Evolutionary conservation across 2,113 vertebrate genomes (phyloP), one percentile per base, ranked within the genome.

Genomic region (Nesogale talazaci): DNA sequence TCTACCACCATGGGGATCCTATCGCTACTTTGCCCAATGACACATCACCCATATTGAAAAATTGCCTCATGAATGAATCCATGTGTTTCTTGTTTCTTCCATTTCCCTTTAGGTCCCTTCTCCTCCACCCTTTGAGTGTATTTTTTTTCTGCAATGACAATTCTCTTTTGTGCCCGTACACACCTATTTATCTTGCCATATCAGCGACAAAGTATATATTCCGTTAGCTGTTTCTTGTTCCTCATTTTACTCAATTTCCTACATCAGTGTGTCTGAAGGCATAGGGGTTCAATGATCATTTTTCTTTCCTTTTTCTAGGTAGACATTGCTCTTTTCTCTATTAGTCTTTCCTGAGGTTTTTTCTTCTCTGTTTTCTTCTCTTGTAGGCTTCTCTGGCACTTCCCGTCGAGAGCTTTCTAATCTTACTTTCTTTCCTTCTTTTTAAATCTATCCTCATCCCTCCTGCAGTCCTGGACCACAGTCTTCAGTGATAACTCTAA

Each of bases 401-500:
- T 93, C 36, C 59, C 40, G 92, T 77, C 91, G 36, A 81, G 90
- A 29, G 57, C 92, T 92, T 96, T 88, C 86, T 92, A 94, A 82
- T 23, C 88, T 86, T 95, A 90, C 79, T 96, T 69, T 36, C 70
- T 67, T 63, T 29, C 69, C 7, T 38, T 56, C 78, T 34, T 83
- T n/a, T 67, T 7, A 40, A 79, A 91, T 96, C 93, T 59, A 75
- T 52, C 77, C 52, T 91, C 85, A 94, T 94, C 82, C 74, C 57
- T 94, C 83, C 96, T 91, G 57, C 87, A 94, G 84, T 86, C 57
- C 69, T 93, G 86, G 77, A 81, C 90, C 92, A 95, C 52, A 89
- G 93, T 91, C 52, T n/a, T 97, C 94, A 87, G 93, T 92, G 94
- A 88, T 96, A 96, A 96, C 97, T 96, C 97, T 94, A 96, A 84